These are phyloP conservation scores for Arenaria interpres DNA, from an alignment of 2,113 vertebrate species.

Conservation along the genomic window DNA sequence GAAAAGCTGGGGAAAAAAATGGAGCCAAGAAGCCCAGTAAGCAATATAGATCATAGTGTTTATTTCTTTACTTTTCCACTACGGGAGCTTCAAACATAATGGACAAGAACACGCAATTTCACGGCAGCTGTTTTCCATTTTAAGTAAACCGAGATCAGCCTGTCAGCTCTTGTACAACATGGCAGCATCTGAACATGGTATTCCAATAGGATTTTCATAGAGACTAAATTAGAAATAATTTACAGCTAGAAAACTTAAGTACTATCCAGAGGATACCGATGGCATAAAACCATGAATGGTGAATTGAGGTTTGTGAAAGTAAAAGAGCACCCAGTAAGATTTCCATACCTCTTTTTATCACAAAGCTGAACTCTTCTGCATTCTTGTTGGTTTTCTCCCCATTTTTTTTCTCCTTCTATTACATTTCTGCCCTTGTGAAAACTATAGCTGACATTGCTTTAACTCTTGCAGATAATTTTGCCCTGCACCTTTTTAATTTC, in stretches of 20 bases:
- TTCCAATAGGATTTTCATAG: background rate
- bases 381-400: background rate
- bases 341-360: background rate
- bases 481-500: background rate
- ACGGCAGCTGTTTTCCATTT: background rate
- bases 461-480: background rate
- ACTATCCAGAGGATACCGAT: background rate
- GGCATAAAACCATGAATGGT: background rate
- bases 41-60: background rate
- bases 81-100: background rate
- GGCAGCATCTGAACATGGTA: background rate
- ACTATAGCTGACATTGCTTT: background rate
- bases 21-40: background rate
- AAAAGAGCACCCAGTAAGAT: background rate
- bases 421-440: background rate
- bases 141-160: background rate
- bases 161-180: background rate
- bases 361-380: background rate
- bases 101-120: background rate
- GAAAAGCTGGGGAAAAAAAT: background rate
- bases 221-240: background rate
- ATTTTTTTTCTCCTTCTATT: background rate
- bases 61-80: background rate
- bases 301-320: background rate
- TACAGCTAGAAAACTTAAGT: background rate